Evolutionary conservation across 1,140 invertebrate genomes (phyloP).

Genomic region (Aphis gossypii): DNA sequence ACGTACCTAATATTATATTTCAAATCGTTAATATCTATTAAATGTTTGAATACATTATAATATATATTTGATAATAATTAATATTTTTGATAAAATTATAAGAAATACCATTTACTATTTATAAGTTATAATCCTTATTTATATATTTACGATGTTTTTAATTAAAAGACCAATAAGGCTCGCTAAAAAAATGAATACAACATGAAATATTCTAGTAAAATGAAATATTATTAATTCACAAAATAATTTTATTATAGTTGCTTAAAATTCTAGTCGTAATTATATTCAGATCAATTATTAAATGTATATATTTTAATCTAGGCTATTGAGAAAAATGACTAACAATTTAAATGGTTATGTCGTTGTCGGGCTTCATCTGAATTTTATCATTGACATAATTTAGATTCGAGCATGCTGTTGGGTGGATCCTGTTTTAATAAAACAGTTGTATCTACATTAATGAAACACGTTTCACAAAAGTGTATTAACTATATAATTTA

Average conservation of each 20-base stretch:
- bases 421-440: background rate
- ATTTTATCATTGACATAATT: background rate
- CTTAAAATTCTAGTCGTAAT: slow-evolving; percentile 33
- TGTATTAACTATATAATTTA: background rate
- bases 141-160: background rate
- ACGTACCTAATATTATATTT: background rate
- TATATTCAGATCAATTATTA: background rate
- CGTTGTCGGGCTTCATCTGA: slow-evolving; percentile 14
- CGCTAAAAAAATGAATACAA: slow-evolving; percentile 1
- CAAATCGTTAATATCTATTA: background rate
- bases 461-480: too few relatives aligned
- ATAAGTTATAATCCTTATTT: background rate
- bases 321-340: background rate
- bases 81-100: background rate
- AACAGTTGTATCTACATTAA: background rate
- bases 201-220: slow-evolving; percentile 11
- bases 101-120: background rate
- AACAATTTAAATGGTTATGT: background rate
- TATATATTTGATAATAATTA: background rate
- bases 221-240: background rate
- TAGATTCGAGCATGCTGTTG: background rate
- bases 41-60: background rate
- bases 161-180: background rate
- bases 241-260: slow-evolving; percentile 29
- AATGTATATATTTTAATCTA: slow-evolving; percentile 18